These are phyloP conservation scores for Herminia tarsipennalis DNA, from an alignment of 2,888 invertebrate genomes.

Conservation along the genomic window DNA sequence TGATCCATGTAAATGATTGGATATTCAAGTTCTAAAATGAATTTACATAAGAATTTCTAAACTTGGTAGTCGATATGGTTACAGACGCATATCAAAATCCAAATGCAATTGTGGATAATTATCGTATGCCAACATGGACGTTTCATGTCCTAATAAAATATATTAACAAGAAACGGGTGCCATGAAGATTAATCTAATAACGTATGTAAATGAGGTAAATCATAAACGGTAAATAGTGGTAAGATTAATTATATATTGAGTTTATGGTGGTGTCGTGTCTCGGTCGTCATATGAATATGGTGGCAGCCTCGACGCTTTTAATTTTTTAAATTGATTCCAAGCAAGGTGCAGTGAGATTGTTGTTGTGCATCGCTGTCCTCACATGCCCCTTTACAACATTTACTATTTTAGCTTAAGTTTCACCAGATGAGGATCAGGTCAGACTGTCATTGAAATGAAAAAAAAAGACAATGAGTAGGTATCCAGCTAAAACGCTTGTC, in stretches of 20 bases:
- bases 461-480: no score
- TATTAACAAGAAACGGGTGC: conserved; percentile 28
- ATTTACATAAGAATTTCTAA: conserved; percentile 41
- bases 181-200: conserved; percentile 41
- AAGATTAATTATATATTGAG: conserved; percentile 24
- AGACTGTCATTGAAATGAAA: background rate
- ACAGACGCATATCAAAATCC: conserved; percentile 36
- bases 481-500: no score
- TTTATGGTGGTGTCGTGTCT: conserved; percentile 33
- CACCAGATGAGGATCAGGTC: conserved; percentile 32
- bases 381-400: no score
- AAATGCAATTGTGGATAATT: conserved; percentile 36
- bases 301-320: conserved; percentile 19
- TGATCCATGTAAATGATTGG: conserved; percentile 35
- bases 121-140: conserved; percentile 38
- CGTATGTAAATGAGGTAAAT: conserved; percentile 34
- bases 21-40: conserved; percentile 30
- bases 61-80: conserved; percentile 27
- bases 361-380: background rate
- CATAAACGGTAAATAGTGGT: conserved; percentile 35
- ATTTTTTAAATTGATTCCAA: conserved; percentile 15
- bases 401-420: conserved; percentile 25
- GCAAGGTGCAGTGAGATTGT: conserved; percentile 11
- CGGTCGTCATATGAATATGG: conserved; percentile 19
- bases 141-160: conserved; percentile 43